Percentiles rank a stretch among this genome's conserved stretches.
phyloP scores from a whole-genome alignment of 2,888 invertebrate species.

The Morpho deidamia region DNA sequence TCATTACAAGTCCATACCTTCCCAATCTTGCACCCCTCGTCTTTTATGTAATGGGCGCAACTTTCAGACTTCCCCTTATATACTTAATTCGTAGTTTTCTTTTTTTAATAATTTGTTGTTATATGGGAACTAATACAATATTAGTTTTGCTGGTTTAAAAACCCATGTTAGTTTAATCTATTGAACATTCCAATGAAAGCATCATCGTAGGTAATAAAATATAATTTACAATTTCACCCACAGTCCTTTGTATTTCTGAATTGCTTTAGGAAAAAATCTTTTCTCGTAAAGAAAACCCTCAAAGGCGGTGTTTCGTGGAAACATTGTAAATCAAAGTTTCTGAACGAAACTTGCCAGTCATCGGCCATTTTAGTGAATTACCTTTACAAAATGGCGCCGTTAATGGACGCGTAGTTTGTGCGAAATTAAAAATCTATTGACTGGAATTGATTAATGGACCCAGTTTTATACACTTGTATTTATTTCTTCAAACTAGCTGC shows the following conservation, averaged over 20 bases:
- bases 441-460: conserved; percentile 2
- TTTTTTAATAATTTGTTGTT: no score
- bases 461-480: neutral
- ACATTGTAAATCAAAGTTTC: conserved; percentile 11
- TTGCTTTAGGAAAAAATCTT: neutral
- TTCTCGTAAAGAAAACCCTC: conserved; percentile 1
- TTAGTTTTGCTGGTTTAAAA: no score
- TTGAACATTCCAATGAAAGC: no score
- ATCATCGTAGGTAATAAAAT: no score
- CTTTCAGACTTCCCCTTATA: no score
- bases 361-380: conserved; percentile 35
- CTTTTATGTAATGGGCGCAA: no score
- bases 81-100: no score
- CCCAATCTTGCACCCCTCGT: no score
- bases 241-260: neutral
- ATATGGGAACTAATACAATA: no score
- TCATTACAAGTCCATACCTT: no score
- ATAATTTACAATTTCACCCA: no score
- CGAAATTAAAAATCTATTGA: conserved; percentile 33
- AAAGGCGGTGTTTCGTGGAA: conserved; percentile 3
- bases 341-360: conserved; percentile 37
- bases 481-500: neutral
- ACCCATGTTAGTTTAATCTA: no score
- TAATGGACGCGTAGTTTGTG: conserved; percentile 25
- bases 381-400: conserved; percentile 33